Evolutionary conservation across 2,888 invertebrate species (phyloP).

Genomic region (Boloria selene): DNA sequence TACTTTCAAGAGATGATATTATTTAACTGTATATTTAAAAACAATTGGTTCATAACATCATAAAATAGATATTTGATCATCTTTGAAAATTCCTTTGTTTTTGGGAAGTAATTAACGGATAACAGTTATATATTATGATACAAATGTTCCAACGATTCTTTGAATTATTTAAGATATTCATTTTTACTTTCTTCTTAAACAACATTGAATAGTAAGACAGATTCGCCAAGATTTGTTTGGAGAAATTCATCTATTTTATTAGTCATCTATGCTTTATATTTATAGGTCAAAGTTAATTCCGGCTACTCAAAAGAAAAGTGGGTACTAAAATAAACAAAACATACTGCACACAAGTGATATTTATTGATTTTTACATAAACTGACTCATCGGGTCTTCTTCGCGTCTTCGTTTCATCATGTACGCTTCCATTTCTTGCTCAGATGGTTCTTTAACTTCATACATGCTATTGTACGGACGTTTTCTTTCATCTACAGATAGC

Average conservation of each 20-base stretch:
- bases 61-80: too few species aligned
- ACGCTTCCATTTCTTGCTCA: constrained; percentile 96
- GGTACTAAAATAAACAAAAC: constrained; percentile 2
- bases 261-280: too few species aligned
- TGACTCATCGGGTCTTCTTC: constrained; percentile 97
- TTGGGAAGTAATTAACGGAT: too few species aligned
- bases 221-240: too few species aligned
- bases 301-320: neutral
- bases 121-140: too few species aligned
- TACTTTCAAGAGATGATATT: neutral
- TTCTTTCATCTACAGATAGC: constrained; percentile 91
- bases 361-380: constrained; percentile 70
- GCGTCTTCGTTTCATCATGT: constrained; percentile 90
- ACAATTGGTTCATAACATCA: too few species aligned
- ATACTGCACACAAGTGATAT: constrained; percentile 6
- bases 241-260: too few species aligned
- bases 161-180: too few species aligned
- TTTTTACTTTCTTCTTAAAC: too few species aligned
- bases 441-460: constrained; percentile 91
- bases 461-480: constrained; percentile 96
- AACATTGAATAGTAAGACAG: too few species aligned
- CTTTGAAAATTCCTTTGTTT: too few species aligned
- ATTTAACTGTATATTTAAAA: neutral
- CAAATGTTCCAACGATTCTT: too few species aligned
- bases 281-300: neutral